Evolutionary conservation across 2,888 invertebrate genomes (phyloP).

Genomic region (Amiota communis): DNA sequence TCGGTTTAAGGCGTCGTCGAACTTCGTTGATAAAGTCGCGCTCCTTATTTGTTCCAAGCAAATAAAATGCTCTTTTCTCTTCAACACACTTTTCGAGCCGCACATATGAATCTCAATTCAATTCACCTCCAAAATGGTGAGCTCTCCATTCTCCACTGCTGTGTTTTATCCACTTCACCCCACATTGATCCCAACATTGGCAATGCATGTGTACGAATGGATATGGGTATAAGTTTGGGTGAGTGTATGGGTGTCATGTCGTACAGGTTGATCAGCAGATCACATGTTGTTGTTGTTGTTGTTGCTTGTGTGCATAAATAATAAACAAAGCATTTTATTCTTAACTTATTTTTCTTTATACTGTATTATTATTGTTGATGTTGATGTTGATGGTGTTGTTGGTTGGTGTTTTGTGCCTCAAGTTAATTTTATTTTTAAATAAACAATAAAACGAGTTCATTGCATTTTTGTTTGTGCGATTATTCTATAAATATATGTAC

Average conservation of each 20-base stretch:
- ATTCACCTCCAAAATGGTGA: no score
- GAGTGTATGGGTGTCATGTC: not conserved
- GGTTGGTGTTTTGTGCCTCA: conserved; percentile 31
- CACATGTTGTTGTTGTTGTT: conserved; percentile 3
- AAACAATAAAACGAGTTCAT: conserved; percentile 63
- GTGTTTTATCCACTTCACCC: not conserved
- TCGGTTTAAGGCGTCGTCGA: conserved; percentile 57
- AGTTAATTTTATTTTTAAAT: conserved; percentile 57
- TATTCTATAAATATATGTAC: not conserved
- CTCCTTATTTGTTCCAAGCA: conserved; percentile 43
- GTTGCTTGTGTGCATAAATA: conserved; percentile 9
- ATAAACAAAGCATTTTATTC: conserved; percentile 64
- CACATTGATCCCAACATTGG: conserved; percentile 14
- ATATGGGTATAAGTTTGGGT: no score
- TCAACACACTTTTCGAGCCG: conserved; percentile 12
- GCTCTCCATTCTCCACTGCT: no score
- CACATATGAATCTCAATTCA: conserved; percentile 28
- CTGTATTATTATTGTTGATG: conserved; percentile 35
- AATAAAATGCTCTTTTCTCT: conserved; percentile 26
- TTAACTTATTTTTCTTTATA: conserved; percentile 43
- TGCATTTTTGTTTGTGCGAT: conserved; percentile 49
- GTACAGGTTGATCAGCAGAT: conserved; percentile 55
- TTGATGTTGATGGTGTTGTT: conserved; percentile 36
- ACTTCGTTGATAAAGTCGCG: conserved; percentile 48
- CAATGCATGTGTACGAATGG: conserved; percentile 12